phyloP scores from a whole-genome alignment of 1,140 invertebrate genomes.

The Tetramorium simillimum region DNA sequence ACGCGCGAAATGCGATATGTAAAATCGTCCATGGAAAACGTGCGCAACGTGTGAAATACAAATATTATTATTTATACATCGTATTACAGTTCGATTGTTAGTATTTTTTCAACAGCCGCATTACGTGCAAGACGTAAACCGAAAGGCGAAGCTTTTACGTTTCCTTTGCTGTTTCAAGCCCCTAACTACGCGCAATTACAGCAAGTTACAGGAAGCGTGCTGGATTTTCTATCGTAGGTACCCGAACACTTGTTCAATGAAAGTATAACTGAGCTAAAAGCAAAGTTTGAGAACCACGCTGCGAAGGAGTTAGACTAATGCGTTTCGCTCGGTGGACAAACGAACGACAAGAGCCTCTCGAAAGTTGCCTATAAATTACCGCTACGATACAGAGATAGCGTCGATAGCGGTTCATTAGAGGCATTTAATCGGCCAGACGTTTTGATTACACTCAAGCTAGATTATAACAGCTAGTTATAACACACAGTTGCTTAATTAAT shows the following conservation, averaged over 20 bases:
- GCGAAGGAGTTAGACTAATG: conserved; percentile 68
- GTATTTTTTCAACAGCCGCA: not conserved
- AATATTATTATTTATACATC: conserved; percentile 20
- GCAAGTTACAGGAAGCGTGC: conserved; percentile 60
- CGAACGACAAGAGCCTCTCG: conserved; percentile 46
- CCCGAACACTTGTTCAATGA: conserved; percentile 37
- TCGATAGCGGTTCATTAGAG: conserved; percentile 29
- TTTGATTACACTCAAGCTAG: not conserved
- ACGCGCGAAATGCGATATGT: not conserved
- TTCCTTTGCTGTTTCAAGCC: conserved; percentile 46
- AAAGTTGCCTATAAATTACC: conserved; percentile 66
- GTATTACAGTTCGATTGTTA: not conserved
- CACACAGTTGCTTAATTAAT: not conserved
- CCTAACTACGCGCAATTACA: conserved; percentile 27
- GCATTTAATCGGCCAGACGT: not conserved
- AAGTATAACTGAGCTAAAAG: conserved; percentile 66
- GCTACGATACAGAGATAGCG: conserved; percentile 34
- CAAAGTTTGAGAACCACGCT: conserved; percentile 65
- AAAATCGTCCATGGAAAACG: not conserved
- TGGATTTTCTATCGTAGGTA: conserved; percentile 47
- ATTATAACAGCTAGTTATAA: not conserved
- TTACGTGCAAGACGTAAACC: not conserved
- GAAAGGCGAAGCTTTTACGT: not conserved
- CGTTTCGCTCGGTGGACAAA: conserved; percentile 47
- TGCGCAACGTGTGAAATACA: not conserved